phyloP scores from a whole-genome alignment of 2,888 invertebrate genomes.

The Argyresthia albistria region DNA sequence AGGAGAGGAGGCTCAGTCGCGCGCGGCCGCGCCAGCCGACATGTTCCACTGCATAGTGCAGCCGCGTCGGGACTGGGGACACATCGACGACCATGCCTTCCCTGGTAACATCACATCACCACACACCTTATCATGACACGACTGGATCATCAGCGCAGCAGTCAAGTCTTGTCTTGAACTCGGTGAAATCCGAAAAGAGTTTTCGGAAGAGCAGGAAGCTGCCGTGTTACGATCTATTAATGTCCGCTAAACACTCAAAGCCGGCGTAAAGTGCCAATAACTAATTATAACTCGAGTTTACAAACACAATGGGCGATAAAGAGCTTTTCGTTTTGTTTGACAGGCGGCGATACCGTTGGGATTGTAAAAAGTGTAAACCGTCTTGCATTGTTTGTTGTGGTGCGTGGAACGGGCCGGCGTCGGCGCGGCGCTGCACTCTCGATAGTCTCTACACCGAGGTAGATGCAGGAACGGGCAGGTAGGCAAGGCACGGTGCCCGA shows the following conservation, averaged over 20 bases:
- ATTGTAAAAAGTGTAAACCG: too few species aligned
- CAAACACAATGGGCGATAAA: not conserved
- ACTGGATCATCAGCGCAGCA: not conserved
- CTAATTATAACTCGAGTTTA: constrained; percentile 32
- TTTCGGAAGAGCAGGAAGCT: not conserved
- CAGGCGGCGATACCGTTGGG: not conserved
- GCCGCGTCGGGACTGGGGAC: constrained; percentile 83
- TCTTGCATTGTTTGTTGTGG: too few species aligned
- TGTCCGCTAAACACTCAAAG: not conserved
- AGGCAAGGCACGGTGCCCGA: too few species aligned
- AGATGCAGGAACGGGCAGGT: too few species aligned
- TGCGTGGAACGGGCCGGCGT: too few species aligned
- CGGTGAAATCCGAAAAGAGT: not conserved
- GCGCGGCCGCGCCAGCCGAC: constrained; percentile 21
- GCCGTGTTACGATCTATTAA: not conserved
- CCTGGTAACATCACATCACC: constrained; percentile 71
- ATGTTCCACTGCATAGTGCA: constrained; percentile 91
- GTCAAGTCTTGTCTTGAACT: not conserved
- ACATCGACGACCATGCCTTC: constrained; percentile 80
- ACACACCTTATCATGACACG: constrained; percentile 1
- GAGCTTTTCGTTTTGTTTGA: not conserved
- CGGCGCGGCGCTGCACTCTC: too few species aligned
- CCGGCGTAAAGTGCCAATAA: constrained; percentile 24
- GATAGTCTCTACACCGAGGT: too few species aligned
- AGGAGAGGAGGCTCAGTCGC: constrained; percentile 9